Evolutionary conservation across 2,888 invertebrate species (phyloP).

Genomic region (Conops quadrifasciatus): DNA sequence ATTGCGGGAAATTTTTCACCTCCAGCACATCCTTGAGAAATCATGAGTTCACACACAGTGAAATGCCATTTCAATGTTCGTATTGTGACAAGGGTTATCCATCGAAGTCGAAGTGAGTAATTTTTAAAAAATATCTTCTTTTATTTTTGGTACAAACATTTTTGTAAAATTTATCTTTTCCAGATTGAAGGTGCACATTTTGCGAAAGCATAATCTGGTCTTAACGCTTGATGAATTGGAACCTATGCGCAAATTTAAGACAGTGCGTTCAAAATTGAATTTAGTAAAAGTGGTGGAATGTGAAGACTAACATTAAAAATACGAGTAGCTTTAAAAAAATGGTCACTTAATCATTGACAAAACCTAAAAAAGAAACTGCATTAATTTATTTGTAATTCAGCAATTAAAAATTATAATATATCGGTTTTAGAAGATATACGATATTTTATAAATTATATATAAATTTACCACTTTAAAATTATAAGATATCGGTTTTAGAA

Average conservation of each 20-base stretch:
- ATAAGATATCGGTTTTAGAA: too few species aligned
- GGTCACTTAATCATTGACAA: too few species aligned
- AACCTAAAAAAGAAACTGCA: too few species aligned
- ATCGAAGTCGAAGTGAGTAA: slow-evolving; percentile 52
- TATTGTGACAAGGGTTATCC: slow-evolving; percentile 51
- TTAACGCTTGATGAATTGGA: slow-evolving; percentile 49
- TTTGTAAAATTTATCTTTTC: slow-evolving; percentile 22
- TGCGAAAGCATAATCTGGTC: slow-evolving; percentile 47
- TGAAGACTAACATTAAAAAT: slow-evolving; percentile 12
- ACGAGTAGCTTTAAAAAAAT: neutral
- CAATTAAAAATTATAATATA: too few species aligned
- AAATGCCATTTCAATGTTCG: slow-evolving; percentile 54
- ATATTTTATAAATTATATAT: too few species aligned
- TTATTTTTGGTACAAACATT: neutral
- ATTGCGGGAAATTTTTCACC: slow-evolving; percentile 51
- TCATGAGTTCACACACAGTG: slow-evolving; percentile 52
- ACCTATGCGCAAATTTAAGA: slow-evolving; percentile 52
- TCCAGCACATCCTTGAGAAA: slow-evolving; percentile 52
- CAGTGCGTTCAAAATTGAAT: slow-evolving; percentile 49
- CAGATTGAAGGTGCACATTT: slow-evolving; percentile 50
- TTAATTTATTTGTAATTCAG: too few species aligned
- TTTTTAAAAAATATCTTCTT: slow-evolving; percentile 13
- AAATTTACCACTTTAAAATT: too few species aligned
- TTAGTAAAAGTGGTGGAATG: slow-evolving; percentile 43
- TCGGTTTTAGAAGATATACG: too few species aligned